phyloP scores from a whole-genome alignment of 2,888 invertebrate genomes.

The Agonopterix arenella region DNA sequence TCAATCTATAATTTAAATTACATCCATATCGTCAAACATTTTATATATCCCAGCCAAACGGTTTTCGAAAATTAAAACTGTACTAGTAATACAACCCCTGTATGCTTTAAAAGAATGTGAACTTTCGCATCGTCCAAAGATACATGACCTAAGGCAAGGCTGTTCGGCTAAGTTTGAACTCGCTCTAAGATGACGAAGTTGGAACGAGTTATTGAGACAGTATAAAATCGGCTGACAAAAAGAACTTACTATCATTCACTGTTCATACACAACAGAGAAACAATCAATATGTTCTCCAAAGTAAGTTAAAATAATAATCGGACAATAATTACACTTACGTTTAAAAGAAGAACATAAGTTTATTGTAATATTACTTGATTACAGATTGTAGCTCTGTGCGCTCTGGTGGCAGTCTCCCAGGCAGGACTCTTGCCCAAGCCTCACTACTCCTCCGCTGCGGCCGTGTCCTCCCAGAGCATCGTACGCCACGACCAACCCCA shows the following conservation, averaged over 20 bases:
- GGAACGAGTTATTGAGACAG: conserved; percentile 1
- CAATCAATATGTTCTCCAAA: conserved; percentile 35
- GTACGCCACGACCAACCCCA: conserved; percentile 45
- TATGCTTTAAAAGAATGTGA: too few relatives aligned
- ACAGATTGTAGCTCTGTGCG: conserved; percentile 30
- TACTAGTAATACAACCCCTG: too few relatives aligned
- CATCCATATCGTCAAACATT: too few relatives aligned
- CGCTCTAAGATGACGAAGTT: too few relatives aligned
- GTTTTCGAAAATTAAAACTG: too few relatives aligned
- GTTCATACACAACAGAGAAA: conserved; percentile 22
- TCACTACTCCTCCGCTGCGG: conserved; percentile 40
- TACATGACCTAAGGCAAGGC: background rate
- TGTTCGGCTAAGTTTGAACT: too few relatives aligned
- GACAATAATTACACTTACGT: too few relatives aligned
- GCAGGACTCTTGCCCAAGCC: conserved; percentile 34
- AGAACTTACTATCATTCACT: conserved; percentile 21
- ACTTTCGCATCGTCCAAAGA: too few relatives aligned
- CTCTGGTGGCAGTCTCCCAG: conserved; percentile 25
- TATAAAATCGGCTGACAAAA: conserved; percentile 23
- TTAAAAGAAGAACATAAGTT: background rate
- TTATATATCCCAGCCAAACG: too few relatives aligned
- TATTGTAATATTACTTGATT: too few relatives aligned
- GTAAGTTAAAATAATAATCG: too few relatives aligned
- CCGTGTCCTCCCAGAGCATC: conserved; percentile 50
- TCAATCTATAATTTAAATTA: too few relatives aligned